These are phyloP conservation scores for Acrocyrtus sp. DNA, from an alignment of 2,888 invertebrate genomes.

Conservation along the genomic window DNA sequence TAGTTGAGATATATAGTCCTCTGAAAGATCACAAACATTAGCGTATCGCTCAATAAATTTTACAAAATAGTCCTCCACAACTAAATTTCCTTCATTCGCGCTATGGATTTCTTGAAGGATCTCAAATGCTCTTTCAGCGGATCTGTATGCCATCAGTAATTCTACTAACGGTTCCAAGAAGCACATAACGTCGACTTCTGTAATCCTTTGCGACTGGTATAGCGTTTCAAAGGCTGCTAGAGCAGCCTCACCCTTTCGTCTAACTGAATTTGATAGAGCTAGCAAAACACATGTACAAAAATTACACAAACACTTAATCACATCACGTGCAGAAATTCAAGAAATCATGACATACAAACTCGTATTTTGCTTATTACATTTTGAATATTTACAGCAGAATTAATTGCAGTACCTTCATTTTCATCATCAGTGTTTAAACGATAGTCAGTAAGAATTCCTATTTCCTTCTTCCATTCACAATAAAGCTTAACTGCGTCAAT, in stretches of 20 bases:
- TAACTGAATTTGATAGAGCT: neutral
- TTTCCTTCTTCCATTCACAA: conserved; percentile 33
- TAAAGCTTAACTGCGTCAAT: conserved; percentile 41
- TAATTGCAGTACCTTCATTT: too few relatives aligned
- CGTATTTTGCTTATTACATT: too few relatives aligned
- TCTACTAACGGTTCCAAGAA: conserved; percentile 54
- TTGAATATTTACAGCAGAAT: too few relatives aligned
- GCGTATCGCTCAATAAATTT: conserved; percentile 45
- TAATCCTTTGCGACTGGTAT: conserved; percentile 5
- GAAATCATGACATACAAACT: too few relatives aligned
- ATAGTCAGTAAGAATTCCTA: too few relatives aligned
- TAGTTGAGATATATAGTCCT: neutral
- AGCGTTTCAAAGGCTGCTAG: conserved; percentile 42
- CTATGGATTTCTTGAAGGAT: conserved; percentile 32
- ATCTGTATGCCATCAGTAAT: conserved; percentile 33
- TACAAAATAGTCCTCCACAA: conserved; percentile 45
- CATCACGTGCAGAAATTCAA: too few relatives aligned
- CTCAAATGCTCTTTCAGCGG: conserved; percentile 31
- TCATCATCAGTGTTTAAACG: too few relatives aligned
- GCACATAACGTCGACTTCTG: conserved; percentile 49
- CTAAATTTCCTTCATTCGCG: conserved; percentile 36
- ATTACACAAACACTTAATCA: too few relatives aligned
- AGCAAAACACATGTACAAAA: too few relatives aligned
- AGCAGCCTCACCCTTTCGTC: conserved; percentile 41
- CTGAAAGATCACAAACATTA: conserved; percentile 5